Percentiles rank a stretch among this genome's conserved stretches.
Evolutionary conservation across 1,140 invertebrate species (phyloP).

Genomic region (Tribolium madens): DNA sequence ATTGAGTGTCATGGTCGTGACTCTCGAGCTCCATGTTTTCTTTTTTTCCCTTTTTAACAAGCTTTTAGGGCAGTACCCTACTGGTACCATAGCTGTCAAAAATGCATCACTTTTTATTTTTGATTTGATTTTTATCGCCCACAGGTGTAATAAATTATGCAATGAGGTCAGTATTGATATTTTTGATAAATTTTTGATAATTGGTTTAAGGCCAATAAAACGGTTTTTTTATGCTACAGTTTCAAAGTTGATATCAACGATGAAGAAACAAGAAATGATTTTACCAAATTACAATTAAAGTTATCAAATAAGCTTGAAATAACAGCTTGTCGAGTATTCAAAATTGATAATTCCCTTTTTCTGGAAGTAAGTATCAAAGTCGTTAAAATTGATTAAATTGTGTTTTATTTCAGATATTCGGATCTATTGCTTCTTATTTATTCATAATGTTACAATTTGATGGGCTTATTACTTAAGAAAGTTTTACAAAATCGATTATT

Average conservation of each 20-base stretch:
- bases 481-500: too few species aligned
- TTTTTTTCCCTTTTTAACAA: slow-evolving; percentile 22
- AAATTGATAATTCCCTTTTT: slow-evolving; percentile 40
- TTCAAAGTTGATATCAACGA: slow-evolving; percentile 18
- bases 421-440: slow-evolving; percentile 41
- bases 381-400: neutral
- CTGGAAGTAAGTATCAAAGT: slow-evolving; percentile 26
- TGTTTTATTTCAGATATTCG: slow-evolving; percentile 32
- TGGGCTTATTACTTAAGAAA: neutral
- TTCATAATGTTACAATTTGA: slow-evolving; percentile 49
- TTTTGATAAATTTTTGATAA: neutral
- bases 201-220: slow-evolving; percentile 2
- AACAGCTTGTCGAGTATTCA: slow-evolving; percentile 38
- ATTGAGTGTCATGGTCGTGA: neutral
- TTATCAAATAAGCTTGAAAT: slow-evolving; percentile 34
- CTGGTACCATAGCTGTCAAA: neutral
- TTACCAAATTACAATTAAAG: slow-evolving; percentile 12
- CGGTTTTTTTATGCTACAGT: neutral
- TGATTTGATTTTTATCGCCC: neutral
- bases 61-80: neutral
- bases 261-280: slow-evolving; percentile 13
- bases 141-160: neutral
- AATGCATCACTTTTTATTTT: neutral
- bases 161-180: neutral
- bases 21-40: slow-evolving; percentile 10